A percentile compares a stretch with the other conserved stretches of the same genome.
These are phyloP conservation scores for Clarias fuscus DNA, from an alignment of 2,797 vertebrate genomes.

Conservation along the genomic window DNA sequence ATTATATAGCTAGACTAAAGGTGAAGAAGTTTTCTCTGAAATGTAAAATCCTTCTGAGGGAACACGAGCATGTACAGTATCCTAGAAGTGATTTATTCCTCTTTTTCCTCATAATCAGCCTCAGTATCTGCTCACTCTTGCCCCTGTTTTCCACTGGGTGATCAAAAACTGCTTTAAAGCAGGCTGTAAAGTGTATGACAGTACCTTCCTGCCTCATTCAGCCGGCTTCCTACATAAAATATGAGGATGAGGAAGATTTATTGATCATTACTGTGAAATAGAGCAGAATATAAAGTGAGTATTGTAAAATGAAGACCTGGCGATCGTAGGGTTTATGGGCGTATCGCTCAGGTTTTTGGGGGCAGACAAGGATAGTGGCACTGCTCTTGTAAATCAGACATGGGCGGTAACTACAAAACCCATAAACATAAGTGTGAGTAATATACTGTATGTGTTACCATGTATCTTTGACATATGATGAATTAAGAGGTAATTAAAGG, in stretches of 20 bases:
- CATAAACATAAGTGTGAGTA: not conserved
- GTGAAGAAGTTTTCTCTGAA: not conserved
- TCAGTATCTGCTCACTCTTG: not conserved
- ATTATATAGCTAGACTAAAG: not conserved
- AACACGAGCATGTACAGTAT: not conserved
- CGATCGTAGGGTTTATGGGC: not conserved
- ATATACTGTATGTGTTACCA: no score
- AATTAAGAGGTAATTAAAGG: no score
- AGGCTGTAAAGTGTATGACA: not conserved
- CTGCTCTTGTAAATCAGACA: no score
- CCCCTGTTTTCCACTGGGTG: not conserved
- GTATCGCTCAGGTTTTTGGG: not conserved
- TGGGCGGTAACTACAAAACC: no score
- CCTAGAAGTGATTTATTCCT: not conserved
- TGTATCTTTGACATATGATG: no score
- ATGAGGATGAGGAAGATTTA: not conserved
- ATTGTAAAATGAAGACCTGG: not conserved
- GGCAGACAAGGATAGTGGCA: not conserved
- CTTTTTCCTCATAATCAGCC: not conserved
- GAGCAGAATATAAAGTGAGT: not conserved
- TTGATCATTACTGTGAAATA: not conserved
- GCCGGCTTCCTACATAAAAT: not conserved
- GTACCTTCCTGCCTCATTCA: not conserved
- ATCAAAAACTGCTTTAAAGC: not conserved
- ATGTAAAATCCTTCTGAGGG: not conserved